Evolutionary conservation across 2,797 vertebrate species (phyloP).

Genomic region (Sebastes taczanowskii): DNA sequence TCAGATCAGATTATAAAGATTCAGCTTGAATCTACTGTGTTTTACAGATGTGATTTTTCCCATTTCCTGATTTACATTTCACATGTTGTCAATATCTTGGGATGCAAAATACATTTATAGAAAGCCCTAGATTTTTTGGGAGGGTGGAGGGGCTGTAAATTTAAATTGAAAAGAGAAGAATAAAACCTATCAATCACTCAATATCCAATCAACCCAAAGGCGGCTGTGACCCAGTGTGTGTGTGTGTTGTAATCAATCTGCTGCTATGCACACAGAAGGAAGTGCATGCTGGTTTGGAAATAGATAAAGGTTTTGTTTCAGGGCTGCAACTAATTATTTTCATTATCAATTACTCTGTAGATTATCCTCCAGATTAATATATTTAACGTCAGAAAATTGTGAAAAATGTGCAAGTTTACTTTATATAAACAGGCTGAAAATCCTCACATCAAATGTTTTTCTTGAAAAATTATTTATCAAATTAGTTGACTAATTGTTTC

Average conservation of each 20-base stretch:
- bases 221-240: not conserved
- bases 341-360: not conserved
- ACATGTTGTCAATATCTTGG: not conserved
- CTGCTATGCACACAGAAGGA: not conserved
- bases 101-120: not conserved
- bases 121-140: too few relatives aligned
- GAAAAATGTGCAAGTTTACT: too few relatives aligned
- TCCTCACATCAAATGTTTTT: not conserved
- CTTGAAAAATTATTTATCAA: not conserved
- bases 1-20: not conserved
- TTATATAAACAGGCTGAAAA: too few relatives aligned
- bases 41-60: not conserved
- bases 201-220: constrained; percentile 20
- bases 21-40: not conserved
- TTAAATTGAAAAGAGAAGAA: not conserved
- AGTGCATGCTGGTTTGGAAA: not conserved
- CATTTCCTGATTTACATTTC: not conserved
- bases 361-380: not conserved
- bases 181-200: not conserved
- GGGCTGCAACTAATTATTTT: not conserved
- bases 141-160: not conserved
- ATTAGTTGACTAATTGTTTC: too few relatives aligned
- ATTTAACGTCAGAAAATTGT: not conserved
- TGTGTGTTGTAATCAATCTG: constrained; percentile 1
- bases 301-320: not conserved